Base-by-base conservation (phyloP, 2,797 vertebrate species). In the Myotis daubentonii region DNA sequence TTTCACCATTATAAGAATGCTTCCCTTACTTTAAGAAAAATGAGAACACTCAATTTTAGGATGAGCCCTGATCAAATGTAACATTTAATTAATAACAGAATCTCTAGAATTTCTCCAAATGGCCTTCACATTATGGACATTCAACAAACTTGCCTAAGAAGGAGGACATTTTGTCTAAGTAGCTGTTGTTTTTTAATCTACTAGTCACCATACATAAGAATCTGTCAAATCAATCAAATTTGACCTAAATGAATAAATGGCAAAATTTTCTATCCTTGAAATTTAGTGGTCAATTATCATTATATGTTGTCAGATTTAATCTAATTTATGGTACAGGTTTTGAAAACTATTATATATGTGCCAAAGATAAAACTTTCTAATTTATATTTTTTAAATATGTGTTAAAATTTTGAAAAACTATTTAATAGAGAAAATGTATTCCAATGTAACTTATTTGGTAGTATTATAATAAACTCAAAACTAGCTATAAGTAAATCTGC, bases 311-410 rank as follows among this genome's bases (percentile, higher is more conserved):
- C 66, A 68, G 4, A 51, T 79, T 91, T 87, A 92, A 88, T 86
- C 57, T 93, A 95, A 84, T 78, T 90, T 94, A 36, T n/a, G 71
- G 10, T 11, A 55, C 22, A 94, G 33, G 33, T 84, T 95, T 96
- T 96, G 7, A 93, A 95, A 82, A 93, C n/a, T 74, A 72, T 33
- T 72, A 49, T 19, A 57, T 86, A 38, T 44, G 10, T 93, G 75
- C 51, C 68, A 95, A 91, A 95, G 16, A 83, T 62, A 96, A 92
- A 95, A 84, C 47, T 81, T 94, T 55, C 57, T 91, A 72, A 72
- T 90, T 66, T 91, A 55, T 66, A 66, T 85, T 93, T 76, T 76
- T 19, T 8, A 75, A 92, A 87, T 85, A 81, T 80, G 81, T 94
- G 47, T 74, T 30, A 94, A 94, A 80, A 78, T 30, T 68, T 75